Conservation (phyloP, 2,113 vertebrate genomes). For the Apus apus region DNA sequence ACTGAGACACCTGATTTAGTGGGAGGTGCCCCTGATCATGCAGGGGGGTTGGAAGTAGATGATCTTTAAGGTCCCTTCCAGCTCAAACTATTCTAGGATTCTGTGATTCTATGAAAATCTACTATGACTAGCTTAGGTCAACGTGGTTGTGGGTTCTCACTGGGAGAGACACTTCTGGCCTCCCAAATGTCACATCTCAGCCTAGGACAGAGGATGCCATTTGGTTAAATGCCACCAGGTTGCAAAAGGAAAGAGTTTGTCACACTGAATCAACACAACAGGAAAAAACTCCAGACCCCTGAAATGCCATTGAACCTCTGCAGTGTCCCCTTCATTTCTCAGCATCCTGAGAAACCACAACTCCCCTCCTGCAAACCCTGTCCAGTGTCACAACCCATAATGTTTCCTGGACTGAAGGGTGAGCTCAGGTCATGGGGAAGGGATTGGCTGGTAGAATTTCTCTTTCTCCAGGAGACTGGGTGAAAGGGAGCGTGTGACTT, state of each 20-base stretch:
- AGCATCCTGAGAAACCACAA: neutral
- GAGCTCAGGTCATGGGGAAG: constrained; percentile 23
- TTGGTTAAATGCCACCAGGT: neutral
- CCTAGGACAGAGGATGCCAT: neutral
- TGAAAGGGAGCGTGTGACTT: fast-evolving
- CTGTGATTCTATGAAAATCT: neutral
- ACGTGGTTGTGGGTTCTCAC: neutral
- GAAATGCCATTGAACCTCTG: neutral
- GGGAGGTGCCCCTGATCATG: no score
- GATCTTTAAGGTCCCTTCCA: no score
- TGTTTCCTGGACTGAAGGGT: neutral
- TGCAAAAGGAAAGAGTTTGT: neutral
- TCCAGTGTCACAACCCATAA: neutral
- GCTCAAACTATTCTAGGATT: no score
- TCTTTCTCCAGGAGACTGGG: neutral
- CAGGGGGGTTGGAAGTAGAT: no score
- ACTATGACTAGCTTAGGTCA: neutral
- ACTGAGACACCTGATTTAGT: no score
- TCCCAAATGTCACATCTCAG: neutral
- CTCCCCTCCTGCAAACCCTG: neutral
- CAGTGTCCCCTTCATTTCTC: neutral
- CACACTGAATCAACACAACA: neutral
- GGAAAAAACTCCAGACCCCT: neutral
- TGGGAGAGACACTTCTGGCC: neutral
- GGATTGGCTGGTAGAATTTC: neutral